Evolutionary conservation across 2,888 invertebrate species (phyloP).

Genomic region (Papilio demoleus): DNA sequence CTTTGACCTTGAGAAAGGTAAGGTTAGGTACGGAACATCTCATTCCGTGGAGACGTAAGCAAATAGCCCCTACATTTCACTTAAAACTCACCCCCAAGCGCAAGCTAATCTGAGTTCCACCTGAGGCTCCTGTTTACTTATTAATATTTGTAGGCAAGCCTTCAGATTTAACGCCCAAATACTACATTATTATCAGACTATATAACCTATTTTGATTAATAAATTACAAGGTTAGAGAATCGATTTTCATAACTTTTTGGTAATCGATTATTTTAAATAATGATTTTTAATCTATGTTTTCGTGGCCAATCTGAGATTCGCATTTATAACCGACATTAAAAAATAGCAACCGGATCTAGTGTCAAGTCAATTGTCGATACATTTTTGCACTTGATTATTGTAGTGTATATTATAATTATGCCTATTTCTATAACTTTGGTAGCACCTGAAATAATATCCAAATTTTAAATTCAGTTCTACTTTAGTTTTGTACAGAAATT

Average conservation of each 20-base stretch:
- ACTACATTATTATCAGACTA: background rate
- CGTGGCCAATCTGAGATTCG: too few species aligned
- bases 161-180: constrained; percentile 28
- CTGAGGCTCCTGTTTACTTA: constrained; percentile 38
- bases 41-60: constrained; percentile 20
- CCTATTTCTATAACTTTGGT: too few species aligned
- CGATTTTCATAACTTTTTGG: background rate
- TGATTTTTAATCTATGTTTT: background rate
- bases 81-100: constrained; percentile 29
- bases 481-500: background rate
- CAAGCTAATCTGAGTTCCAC: constrained; percentile 45
- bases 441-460: too few species aligned
- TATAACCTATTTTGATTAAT: background rate
- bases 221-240: background rate
- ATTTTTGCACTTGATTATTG: too few species aligned
- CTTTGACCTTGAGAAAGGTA: constrained; percentile 6
- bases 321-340: too few species aligned
- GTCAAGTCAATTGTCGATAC: too few species aligned
- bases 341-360: too few species aligned
- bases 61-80: constrained; percentile 37
- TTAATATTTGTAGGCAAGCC: constrained; percentile 34
- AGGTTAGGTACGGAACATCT: constrained; percentile 23
- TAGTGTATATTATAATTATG: too few species aligned
- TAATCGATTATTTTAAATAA: background rate
- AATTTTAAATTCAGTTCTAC: too few species aligned